Evolutionary conservation across 2,113 vertebrate genomes (phyloP).

Genomic region (Danionella cerebrum): DNA sequence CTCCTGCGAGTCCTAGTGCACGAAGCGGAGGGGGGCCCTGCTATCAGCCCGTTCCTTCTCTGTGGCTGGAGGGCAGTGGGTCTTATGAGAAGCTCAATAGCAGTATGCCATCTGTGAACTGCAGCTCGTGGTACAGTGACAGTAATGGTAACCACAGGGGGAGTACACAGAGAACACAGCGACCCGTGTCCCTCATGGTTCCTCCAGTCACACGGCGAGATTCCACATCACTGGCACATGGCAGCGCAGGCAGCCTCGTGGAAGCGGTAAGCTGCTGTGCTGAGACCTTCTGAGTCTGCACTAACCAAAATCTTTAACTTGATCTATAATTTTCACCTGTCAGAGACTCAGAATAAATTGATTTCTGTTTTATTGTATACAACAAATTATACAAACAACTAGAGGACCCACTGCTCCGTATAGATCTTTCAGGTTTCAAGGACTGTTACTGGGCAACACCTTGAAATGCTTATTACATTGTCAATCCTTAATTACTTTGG

Average conservation of each 20-base stretch:
- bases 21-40: conserved; percentile 60
- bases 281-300: too few species aligned
- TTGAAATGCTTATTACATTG: too few species aligned
- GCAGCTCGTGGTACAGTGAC: conserved; percentile 72
- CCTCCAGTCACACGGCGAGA: conserved; percentile 69
- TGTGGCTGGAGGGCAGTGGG: conserved; percentile 72
- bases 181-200: conserved; percentile 85
- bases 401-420: too few species aligned
- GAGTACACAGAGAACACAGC: conserved; percentile 52
- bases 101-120: conserved; percentile 91
- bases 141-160: conserved; percentile 57
- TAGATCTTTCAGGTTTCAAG: too few species aligned
- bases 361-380: too few species aligned
- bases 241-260: conserved; percentile 92
- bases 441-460: too few species aligned
- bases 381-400: too few species aligned
- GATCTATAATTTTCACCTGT: too few species aligned
- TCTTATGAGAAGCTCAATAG: conserved; percentile 92
- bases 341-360: too few species aligned
- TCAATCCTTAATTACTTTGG: too few species aligned
- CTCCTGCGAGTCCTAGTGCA: conserved; percentile 73
- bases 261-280: conserved; percentile 81
- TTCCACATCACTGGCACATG: conserved; percentile 72
- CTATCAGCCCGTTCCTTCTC: conserved; percentile 70
- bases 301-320: too few species aligned